phyloP scores from a whole-genome alignment of 2,797 vertebrate genomes.

The Sternotherus odoratus region DNA sequence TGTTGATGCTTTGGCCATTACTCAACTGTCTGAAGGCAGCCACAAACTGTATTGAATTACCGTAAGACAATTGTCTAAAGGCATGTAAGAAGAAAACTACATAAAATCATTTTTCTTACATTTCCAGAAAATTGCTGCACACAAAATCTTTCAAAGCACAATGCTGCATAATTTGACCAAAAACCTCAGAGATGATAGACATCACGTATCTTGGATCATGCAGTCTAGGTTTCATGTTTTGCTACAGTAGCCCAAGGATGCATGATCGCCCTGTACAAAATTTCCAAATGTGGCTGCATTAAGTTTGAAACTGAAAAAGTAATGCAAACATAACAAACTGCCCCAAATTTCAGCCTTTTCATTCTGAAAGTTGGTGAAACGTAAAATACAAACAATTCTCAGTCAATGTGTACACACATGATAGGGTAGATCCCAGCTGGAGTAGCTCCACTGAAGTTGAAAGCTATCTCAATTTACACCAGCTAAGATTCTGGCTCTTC shows the following conservation, averaged over 20 bases:
- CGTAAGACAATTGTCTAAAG: slow-evolving; percentile 67
- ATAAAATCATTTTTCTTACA: slow-evolving; percentile 60
- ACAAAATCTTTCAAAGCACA: neutral
- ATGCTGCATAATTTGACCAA: neutral
- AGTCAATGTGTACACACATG: neutral
- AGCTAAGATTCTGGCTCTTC: neutral
- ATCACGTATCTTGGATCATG: neutral
- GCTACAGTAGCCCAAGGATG: neutral
- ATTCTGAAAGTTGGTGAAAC: neutral
- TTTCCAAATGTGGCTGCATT: neutral
- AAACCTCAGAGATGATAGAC: slow-evolving; percentile 23
- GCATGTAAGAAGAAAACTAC: slow-evolving; percentile 67
- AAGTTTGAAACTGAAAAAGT: neutral
- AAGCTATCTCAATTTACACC: neutral
- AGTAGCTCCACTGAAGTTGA: neutral
- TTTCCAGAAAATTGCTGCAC: slow-evolving; percentile 51
- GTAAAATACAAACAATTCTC: neutral
- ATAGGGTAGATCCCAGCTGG: neutral
- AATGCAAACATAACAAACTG: neutral
- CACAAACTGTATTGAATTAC: slow-evolving; percentile 78
- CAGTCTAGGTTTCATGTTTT: neutral
- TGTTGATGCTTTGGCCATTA: slow-evolving; percentile 80
- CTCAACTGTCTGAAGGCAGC: slow-evolving; percentile 82
- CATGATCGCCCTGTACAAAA: neutral
- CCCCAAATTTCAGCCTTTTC: slow-evolving; percentile 21